Evolutionary conservation across 2,113 vertebrate species (phyloP).

Genomic region (Ctenomys sociabilis): DNA sequence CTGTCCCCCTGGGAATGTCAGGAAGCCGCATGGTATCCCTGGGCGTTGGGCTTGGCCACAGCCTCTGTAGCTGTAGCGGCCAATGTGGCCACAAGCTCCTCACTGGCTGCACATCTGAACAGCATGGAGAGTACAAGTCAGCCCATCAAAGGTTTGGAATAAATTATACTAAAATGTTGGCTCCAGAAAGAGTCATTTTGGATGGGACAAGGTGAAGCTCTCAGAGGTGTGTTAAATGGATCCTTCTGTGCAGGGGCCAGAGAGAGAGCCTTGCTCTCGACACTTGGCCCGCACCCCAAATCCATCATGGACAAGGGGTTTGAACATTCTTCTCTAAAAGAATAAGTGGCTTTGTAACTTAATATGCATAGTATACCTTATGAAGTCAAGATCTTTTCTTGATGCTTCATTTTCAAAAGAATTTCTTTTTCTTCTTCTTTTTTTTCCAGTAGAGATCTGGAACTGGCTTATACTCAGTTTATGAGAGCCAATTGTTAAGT

Average conservation of each 20-base stretch:
- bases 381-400: not conserved
- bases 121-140: slow-evolving; percentile 74
- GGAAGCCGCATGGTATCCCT: slow-evolving; percentile 67
- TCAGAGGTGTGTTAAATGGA: slow-evolving; percentile 74
- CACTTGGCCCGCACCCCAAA: not conserved
- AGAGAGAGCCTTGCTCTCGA: not conserved
- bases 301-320: not conserved
- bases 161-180: slow-evolving; percentile 84
- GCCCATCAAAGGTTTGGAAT: slow-evolving; percentile 83
- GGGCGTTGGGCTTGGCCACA: slow-evolving; percentile 66
- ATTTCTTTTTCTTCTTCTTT: not conserved
- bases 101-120: slow-evolving; percentile 84
- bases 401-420: slow-evolving; percentile 25
- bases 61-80: slow-evolving; percentile 60
- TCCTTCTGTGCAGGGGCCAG: slow-evolving; percentile 63
- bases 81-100: slow-evolving; percentile 64
- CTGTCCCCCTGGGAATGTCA: slow-evolving; percentile 69
- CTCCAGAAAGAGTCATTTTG: slow-evolving; percentile 85
- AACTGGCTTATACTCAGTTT: not conserved
- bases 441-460: not conserved
- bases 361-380: not conserved
- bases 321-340: slow-evolving; percentile 18
- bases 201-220: slow-evolving; percentile 79
- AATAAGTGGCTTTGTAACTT: slow-evolving; percentile 29
- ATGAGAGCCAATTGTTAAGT: not conserved